A percentile compares a stretch with the other conserved stretches of the same genome.
Conservation (phyloP, 2,888 invertebrate genomes). For the Petrolisthes manimaculis region DNA sequence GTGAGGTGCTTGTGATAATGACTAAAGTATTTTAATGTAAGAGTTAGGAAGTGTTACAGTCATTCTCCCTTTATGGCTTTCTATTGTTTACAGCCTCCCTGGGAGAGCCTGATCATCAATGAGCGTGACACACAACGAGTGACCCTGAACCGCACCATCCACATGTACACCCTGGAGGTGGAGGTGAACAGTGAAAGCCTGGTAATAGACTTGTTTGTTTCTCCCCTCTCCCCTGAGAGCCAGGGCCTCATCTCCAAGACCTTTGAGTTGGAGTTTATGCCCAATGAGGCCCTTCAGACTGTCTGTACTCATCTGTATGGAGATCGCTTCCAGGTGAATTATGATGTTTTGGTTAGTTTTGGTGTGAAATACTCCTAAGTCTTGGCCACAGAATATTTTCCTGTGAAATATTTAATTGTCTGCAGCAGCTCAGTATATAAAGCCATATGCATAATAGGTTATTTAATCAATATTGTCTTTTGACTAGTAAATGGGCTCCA, state of each 20-base stretch:
- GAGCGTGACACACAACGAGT: neutral
- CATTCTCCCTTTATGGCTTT: too few relatives aligned
- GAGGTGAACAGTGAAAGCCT: neutral
- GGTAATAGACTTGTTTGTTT: conserved; percentile 21
- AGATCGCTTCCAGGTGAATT: neutral
- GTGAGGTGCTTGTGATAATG: too few relatives aligned
- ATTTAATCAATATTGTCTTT: neutral
- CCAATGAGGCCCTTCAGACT: neutral
- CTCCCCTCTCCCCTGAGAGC: neutral
- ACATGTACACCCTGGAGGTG: conserved; percentile 34
- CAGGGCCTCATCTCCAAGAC: neutral
- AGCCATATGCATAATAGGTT: neutral
- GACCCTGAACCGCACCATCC: conserved; percentile 22
- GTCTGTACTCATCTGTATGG: neutral
- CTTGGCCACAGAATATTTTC: too few relatives aligned
- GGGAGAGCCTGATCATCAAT: conserved; percentile 30
- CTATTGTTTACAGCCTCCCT: neutral
- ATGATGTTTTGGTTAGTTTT: neutral
- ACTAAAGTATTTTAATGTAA: too few relatives aligned
- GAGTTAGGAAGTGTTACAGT: too few relatives aligned
- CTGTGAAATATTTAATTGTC: too few relatives aligned
- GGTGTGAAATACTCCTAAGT: too few relatives aligned
- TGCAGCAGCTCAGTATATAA: too few relatives aligned
- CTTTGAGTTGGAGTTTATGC: conserved; percentile 38
- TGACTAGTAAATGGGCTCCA: neutral